Percentiles rank a stretch among this genome's conserved stretches.
Conservation (phyloP, 1,140 invertebrate genomes). For the Epicauta chinensis region DNA sequence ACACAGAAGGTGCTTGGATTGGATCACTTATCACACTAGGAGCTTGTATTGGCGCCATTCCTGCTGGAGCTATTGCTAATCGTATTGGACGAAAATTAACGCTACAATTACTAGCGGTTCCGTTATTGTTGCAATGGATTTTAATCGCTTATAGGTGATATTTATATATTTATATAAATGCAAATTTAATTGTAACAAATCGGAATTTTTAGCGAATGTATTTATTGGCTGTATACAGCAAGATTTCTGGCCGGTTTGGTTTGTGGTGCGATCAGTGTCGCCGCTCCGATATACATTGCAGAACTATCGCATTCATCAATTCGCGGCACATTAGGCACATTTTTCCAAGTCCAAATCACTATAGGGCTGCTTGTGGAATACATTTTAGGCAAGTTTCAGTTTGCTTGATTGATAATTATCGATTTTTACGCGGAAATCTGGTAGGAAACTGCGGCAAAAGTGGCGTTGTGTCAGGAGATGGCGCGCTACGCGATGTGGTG, state of each 20-base stretch:
- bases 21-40: slow-evolving; percentile 51
- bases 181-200: neutral
- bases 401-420: neutral
- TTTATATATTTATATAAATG: slow-evolving; percentile 6
- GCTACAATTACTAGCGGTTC: slow-evolving; percentile 50
- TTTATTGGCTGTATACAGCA: slow-evolving; percentile 50
- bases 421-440: neutral
- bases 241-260: slow-evolving; percentile 59
- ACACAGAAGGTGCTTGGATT: slow-evolving; percentile 48
- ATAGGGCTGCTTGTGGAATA: slow-evolving; percentile 59
- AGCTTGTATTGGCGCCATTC: slow-evolving; percentile 49
- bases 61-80: slow-evolving; percentile 54
- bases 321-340: slow-evolving; percentile 56
- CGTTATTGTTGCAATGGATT: slow-evolving; percentile 56
- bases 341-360: slow-evolving; percentile 61
- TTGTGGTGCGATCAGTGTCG: slow-evolving; percentile 57
- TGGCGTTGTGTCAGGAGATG: neutral
- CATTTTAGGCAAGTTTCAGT: slow-evolving; percentile 53
- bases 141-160: slow-evolving; percentile 50
- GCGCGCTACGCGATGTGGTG: neutral
- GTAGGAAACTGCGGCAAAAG: neutral
- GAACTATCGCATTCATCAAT: slow-evolving; percentile 60
- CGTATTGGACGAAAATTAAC: slow-evolving; percentile 58
- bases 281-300: slow-evolving; percentile 55
- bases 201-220: slow-evolving; percentile 31